Base-by-base conservation (phyloP, 2,113 vertebrate genomes). In the Phalacrocorax aristotelis region DNA sequence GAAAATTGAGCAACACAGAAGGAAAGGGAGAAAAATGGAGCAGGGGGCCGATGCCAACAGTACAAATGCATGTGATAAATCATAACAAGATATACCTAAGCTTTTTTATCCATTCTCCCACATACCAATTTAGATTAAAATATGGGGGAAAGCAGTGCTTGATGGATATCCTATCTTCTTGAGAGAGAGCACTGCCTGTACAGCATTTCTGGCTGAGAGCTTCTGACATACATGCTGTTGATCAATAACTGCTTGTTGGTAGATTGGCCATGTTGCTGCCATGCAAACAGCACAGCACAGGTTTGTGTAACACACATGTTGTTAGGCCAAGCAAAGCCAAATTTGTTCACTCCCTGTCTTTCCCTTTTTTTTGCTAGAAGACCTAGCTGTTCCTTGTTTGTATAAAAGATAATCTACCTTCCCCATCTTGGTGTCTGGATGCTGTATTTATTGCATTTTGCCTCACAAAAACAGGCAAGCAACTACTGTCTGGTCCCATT, bases 21-120 rank as follows among this genome's bases (percentile, higher is more conserved):
- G 20, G 78, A 85, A 79, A 40, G 34, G 57, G 80, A 85, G 34
- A 84, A 87, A 87, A 95, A 70, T 58, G 44, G 36, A 97, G 23
- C 5, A 62, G 77, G 52, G 29, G 17, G 19, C 36, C 0, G 1
- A 13, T 72, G 54, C 52, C 36, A 88, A n/a, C 40, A 49, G 15
- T 42, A 61, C 58, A 88, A 77, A 77, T 1, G 2, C 8, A 15
- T 3, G 5, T 58, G 78, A 66, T 36, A 83, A 87, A 87, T 90
- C 15, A 55, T 13, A 76, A 51, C 5, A 32, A 87, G 30, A 46
- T 62, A 66, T 26, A 46, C 16, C 20, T 49, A 52, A 48, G 9
- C 13, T 66, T 68, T 79, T 65, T 69, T 40, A 70, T n/a, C 21
- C 48, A 15, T 54, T 88, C 54, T 93, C 71, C 46, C 36, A 49